A percentile compares a stretch with the other conserved stretches of the same genome.
phyloP scores from a whole-genome alignment of 2,113 vertebrate genomes.

The Egretta garzetta region DNA sequence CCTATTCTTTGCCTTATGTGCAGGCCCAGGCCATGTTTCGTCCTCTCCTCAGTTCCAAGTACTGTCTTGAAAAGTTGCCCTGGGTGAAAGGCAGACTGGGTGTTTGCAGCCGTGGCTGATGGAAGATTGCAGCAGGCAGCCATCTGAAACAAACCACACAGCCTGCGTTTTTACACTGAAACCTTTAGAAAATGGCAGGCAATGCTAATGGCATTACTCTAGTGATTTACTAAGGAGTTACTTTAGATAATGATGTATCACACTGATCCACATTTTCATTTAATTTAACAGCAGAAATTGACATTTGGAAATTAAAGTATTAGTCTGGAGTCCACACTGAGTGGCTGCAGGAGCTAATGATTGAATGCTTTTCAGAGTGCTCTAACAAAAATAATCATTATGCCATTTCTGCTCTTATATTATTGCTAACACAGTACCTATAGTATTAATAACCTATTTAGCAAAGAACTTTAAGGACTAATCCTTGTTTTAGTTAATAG shows the following conservation, averaged over 20 bases:
- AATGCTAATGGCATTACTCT: not conserved
- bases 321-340: not conserved
- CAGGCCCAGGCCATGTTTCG: not conserved
- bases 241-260: slow-evolving; percentile 56
- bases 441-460: not conserved
- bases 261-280: slow-evolving; percentile 40
- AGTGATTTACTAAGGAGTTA: slow-evolving; percentile 25
- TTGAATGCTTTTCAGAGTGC: not conserved
- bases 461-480: not conserved
- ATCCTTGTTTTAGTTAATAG: not conserved
- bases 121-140: not conserved
- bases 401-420: not conserved
- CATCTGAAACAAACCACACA: not conserved
- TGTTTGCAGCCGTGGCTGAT: not conserved
- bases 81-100: not conserved
- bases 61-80: not conserved
- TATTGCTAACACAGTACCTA: not conserved
- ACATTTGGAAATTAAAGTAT: slow-evolving; percentile 46
- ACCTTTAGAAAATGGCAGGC: not conserved
- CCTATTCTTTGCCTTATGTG: not conserved
- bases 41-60: not conserved
- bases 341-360: not conserved
- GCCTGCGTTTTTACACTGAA: not conserved
- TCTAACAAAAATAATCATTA: not conserved
- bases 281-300: slow-evolving; percentile 51